Evolutionary conservation across 2,113 vertebrate genomes (phyloP).

Genomic region (Phaethon lepturus): DNA sequence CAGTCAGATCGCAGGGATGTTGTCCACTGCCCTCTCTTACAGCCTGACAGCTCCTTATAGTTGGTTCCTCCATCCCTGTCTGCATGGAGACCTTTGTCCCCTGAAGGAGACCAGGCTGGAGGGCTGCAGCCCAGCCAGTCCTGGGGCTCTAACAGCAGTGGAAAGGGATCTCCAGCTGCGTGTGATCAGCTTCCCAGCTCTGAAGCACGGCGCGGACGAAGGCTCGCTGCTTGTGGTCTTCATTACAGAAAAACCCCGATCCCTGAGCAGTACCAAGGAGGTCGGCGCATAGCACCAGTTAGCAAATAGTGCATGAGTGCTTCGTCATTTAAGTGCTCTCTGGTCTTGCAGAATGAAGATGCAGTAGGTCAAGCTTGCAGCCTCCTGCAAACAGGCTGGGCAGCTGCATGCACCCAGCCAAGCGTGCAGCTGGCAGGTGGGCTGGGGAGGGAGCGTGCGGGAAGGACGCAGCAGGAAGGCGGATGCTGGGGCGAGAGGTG

Average conservation of each 20-base stretch:
- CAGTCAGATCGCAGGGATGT: neutral
- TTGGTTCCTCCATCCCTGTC: neutral
- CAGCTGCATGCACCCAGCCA: rapidly evolving
- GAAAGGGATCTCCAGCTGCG: neutral
- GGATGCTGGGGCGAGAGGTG: neutral
- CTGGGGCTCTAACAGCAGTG: neutral
- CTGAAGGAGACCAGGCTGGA: neutral
- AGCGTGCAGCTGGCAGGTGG: neutral
- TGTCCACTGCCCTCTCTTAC: neutral
- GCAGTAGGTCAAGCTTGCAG: neutral
- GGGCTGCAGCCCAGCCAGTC: neutral
- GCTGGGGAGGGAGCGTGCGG: rapidly evolving
- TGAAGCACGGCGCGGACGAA: rapidly evolving
- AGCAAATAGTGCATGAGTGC: slow-evolving; percentile 1
- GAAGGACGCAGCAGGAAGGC: neutral
- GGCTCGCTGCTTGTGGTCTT: neutral
- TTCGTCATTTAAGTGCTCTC: neutral
- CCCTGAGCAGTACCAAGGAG: neutral
- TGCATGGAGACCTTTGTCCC: neutral
- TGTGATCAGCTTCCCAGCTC: neutral
- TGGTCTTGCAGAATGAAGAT: slow-evolving; percentile 1
- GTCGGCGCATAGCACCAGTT: neutral
- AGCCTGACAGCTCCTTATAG: neutral
- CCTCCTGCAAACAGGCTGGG: neutral
- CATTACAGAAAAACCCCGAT: slow-evolving; percentile 1